phyloP scores from a whole-genome alignment of 2,888 invertebrate species.

The Acrobasis consociella region DNA sequence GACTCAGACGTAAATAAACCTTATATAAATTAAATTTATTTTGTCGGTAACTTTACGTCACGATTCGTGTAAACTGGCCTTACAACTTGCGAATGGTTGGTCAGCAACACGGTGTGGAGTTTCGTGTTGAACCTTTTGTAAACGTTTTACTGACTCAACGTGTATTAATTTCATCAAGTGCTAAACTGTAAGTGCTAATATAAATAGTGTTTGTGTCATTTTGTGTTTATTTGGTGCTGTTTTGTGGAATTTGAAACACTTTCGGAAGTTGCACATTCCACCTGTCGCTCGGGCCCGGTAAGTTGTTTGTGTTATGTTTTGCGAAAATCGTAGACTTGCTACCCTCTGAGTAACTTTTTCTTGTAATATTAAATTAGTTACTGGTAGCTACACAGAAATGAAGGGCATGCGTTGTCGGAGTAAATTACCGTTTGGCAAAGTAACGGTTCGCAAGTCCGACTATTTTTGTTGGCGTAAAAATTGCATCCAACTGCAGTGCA shows the following conservation, averaged over 20 bases:
- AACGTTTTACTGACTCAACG: constrained; percentile 17
- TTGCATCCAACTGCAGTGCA: constrained; percentile 55
- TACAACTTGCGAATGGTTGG: background rate
- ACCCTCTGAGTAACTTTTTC: background rate
- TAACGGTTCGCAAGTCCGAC: constrained; percentile 28
- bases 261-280: constrained; percentile 50
- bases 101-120: constrained; percentile 6
- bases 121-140: constrained; percentile 3
- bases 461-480: constrained; percentile 32
- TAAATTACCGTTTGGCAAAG: constrained; percentile 8
- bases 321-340: constrained; percentile 20
- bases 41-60: background rate
- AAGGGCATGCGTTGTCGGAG: background rate
- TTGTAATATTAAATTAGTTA: background rate
- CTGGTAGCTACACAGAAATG: background rate
- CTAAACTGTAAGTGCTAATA: constrained; percentile 22
- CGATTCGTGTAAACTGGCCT: constrained; percentile 1
- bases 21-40: background rate
- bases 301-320: constrained; percentile 42
- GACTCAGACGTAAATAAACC: background rate
- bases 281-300: constrained; percentile 75
- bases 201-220: constrained; percentile 23
- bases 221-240: constrained; percentile 38
- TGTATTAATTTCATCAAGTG: constrained; percentile 12
- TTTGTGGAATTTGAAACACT: constrained; percentile 35